phyloP scores from a whole-genome alignment of 2,113 vertebrate species.

The Dicrurus megarhynchus region DNA sequence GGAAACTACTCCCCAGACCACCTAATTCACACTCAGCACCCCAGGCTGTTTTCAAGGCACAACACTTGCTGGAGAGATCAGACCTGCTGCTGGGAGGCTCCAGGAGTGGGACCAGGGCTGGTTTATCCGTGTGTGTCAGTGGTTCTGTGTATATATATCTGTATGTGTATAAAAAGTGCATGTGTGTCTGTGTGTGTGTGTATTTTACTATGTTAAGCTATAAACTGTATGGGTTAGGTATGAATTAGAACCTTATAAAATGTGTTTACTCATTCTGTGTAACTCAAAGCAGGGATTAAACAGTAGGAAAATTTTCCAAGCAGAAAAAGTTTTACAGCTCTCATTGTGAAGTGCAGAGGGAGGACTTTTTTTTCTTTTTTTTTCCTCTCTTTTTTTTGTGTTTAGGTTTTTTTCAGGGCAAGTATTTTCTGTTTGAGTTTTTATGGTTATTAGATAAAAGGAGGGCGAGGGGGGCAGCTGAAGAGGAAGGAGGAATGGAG shows the following conservation, averaged over 20 bases:
- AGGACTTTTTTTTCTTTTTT: not conserved
- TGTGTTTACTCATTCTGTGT: constrained; percentile 71
- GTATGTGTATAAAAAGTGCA: not conserved
- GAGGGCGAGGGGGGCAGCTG: not conserved
- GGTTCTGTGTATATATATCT: not conserved
- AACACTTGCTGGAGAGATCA: not conserved
- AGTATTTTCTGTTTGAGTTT: not conserved
- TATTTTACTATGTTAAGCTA: constrained; percentile 57
- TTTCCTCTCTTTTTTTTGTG: not conserved
- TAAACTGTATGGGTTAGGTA: constrained; percentile 65
- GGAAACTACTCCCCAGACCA: not conserved
- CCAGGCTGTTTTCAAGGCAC: not conserved
- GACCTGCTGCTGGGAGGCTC: not conserved
- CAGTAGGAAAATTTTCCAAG: constrained; percentile 79
- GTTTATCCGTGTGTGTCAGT: not conserved
- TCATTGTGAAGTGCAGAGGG: constrained; percentile 64
- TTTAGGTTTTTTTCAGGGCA: constrained; percentile 16
- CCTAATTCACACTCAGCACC: not conserved
- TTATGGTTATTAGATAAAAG: not conserved
- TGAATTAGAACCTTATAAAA: constrained; percentile 77
- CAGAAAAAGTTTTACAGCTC: constrained; percentile 67
- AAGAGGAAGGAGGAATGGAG: not conserved
- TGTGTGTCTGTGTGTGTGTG: constrained; percentile 3
- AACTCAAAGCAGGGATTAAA: constrained; percentile 73
- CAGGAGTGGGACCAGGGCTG: not conserved